Conservation (phyloP, 2,113 vertebrate genomes). For the Pithys albifrons region DNA sequence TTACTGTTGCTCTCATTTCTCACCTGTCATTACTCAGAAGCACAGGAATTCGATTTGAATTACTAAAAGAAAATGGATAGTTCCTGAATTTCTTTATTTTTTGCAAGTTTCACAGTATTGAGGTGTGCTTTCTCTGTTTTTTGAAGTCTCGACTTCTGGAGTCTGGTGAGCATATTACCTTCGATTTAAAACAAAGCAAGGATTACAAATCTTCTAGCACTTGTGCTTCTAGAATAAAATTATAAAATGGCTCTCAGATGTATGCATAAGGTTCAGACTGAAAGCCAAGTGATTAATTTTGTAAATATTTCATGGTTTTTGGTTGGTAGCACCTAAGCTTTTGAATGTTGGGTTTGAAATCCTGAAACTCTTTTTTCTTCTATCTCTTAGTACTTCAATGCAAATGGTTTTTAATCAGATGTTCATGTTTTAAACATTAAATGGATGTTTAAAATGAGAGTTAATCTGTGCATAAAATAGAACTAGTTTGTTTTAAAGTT, state of each 20-base stretch:
- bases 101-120: background rate
- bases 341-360: background rate
- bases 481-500: background rate
- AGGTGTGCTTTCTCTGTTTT: background rate
- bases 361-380: background rate
- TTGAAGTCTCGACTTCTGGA: background rate
- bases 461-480: background rate
- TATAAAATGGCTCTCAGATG: background rate
- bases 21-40: background rate
- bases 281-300: background rate
- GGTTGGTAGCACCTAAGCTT: background rate
- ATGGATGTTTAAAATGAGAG: background rate
- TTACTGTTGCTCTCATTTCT: background rate
- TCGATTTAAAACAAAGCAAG: background rate
- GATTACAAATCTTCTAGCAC: background rate
- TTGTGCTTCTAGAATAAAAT: background rate
- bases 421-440: background rate
- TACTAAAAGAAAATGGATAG: accelerated
- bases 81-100: background rate
- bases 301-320: background rate
- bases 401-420: background rate
- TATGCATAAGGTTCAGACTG: background rate
- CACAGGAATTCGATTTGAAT: background rate
- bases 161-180: background rate
- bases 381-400: accelerated